These are phyloP conservation scores for Onchidella celtica DNA, from an alignment of 2,888 invertebrate species.

Conservation along the genomic window DNA sequence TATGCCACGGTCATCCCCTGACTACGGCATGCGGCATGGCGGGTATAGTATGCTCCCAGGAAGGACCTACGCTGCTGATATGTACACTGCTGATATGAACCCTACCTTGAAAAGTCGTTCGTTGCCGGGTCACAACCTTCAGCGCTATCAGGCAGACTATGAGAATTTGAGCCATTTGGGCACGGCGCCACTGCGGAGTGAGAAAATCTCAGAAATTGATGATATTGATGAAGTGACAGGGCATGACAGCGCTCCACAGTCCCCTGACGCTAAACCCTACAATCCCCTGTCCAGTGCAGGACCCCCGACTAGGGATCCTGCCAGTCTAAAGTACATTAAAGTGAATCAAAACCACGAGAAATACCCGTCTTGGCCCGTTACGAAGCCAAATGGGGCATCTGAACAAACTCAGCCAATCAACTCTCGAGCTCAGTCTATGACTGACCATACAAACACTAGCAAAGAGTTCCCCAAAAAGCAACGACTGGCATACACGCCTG, in stretches of 20 bases:
- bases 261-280: constrained; percentile 48
- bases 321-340: constrained; percentile 85
- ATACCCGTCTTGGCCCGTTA: constrained; percentile 88
- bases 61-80: constrained; percentile 30
- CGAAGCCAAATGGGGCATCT: constrained; percentile 80
- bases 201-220: constrained; percentile 58
- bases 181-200: constrained; percentile 52
- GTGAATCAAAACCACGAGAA: constrained; percentile 87
- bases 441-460: constrained; percentile 86
- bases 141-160: constrained; percentile 56
- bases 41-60: background rate
- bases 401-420: constrained; percentile 80
- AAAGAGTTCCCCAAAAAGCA: constrained; percentile 84
- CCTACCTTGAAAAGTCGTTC: constrained; percentile 55
- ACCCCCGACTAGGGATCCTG: constrained; percentile 85
- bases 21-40: background rate
- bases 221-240: constrained; percentile 63
- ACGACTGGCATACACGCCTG: constrained; percentile 54
- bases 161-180: constrained; percentile 54
- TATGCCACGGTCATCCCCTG: background rate
- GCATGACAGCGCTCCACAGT: constrained; percentile 56
- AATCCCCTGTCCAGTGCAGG: constrained; percentile 34
- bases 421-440: constrained; percentile 87
- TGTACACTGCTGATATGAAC: constrained; percentile 55
- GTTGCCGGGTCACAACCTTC: constrained; percentile 59